Evolutionary conservation across 2,888 invertebrate genomes (phyloP).

Genomic region (Clivina fossor): DNA sequence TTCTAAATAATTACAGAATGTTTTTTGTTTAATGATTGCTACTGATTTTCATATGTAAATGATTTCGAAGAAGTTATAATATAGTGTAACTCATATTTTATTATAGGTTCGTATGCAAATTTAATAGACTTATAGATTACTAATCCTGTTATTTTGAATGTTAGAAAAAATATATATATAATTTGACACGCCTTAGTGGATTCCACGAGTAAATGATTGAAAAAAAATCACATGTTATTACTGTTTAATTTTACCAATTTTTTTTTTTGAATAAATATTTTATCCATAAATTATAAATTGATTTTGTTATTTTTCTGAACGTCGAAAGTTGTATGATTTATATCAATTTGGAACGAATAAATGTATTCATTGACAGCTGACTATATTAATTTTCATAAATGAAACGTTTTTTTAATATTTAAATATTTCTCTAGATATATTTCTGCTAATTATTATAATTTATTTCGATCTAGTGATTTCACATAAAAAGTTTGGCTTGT

Average conservation of each 20-base stretch:
- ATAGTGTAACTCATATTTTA: constrained; percentile 25
- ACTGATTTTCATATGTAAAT: constrained; percentile 17
- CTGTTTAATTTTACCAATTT: neutral
- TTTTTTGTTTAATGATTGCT: constrained; percentile 17
- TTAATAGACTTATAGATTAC: constrained; percentile 20
- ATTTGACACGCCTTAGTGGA: constrained; percentile 24
- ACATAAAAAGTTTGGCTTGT: too few species aligned
- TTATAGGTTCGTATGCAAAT: constrained; percentile 28
- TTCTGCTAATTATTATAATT: too few species aligned
- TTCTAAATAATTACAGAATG: constrained; percentile 11
- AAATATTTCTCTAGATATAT: too few species aligned
- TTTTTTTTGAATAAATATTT: neutral
- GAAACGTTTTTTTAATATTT: too few species aligned
- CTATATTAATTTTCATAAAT: too few species aligned
- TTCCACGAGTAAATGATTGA: neutral
- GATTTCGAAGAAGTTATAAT: constrained; percentile 27
- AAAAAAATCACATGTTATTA: neutral
- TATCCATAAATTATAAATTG: too few species aligned
- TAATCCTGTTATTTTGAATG: constrained; percentile 19
- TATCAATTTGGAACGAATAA: too few species aligned
- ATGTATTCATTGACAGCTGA: too few species aligned
- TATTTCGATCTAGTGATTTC: too few species aligned
- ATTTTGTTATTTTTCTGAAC: too few species aligned
- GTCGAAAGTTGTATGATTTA: too few species aligned
- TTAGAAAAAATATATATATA: constrained; percentile 19